Base-by-base conservation (phyloP, 2,113 vertebrate genomes). In the Panthera uncia region DNA sequence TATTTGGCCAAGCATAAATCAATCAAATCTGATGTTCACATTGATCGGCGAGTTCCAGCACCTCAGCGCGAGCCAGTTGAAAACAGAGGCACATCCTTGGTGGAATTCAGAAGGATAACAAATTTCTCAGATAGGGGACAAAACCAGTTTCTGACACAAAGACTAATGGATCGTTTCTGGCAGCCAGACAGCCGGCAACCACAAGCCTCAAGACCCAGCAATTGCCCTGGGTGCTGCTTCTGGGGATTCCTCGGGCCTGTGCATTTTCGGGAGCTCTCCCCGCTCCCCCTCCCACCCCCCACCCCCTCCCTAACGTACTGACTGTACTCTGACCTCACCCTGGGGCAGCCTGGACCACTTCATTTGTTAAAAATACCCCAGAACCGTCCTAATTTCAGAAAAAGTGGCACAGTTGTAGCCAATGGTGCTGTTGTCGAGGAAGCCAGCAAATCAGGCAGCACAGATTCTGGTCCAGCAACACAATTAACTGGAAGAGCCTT, bases 251-350 rank as follows among this genome's bases (percentile, higher is more conserved):
- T 10, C 38, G 31, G 61, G 27, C 23, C 23, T 52, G 41, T 13
- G 12, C 2, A 1, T 31, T 55, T 88, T 25, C 36, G 80, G 71
- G 69, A 73, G 61, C 65, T 19, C 19, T 1, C 41, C 45, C 45
- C 45, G 45, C 1, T 45, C 45, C 45, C 45, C 7, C 45, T 8
- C 45, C 45, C 45, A 8, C 19, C 19, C 18, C 18, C 16, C 48
- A 21, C 31, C 57, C 29, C 63, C 1, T 7, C 45, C 45, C 45
- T 45, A 1, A 55, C 71, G 71, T 4, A 86, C 66, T 69, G 33
- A 33, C 89, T 94, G 18, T 87, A n/a, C 81, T 81, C 92, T 94
- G 81, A 96, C 66, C 79, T 89, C 85, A 65, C 50, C 33, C 71
- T 94, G 0, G 4, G 74, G 50, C 38, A 31, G 18, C 86, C 85